Evolutionary conservation across 1,140 invertebrate species (phyloP).

Genomic region (Cotesia vestalis): DNA sequence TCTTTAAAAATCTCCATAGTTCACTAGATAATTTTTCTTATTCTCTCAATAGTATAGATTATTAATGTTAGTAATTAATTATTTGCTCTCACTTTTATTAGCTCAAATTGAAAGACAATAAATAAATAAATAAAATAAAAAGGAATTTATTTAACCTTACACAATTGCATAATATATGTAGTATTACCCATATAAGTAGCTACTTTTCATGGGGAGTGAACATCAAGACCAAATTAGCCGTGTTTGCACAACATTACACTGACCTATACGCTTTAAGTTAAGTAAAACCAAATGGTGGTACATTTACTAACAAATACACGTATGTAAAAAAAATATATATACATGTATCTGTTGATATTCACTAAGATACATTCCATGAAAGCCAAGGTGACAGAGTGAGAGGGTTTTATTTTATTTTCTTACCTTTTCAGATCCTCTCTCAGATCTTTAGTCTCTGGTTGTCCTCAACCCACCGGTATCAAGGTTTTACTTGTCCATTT

Average conservation of each 20-base stretch:
- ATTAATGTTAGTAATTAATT: too few species aligned
- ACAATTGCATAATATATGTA: background rate
- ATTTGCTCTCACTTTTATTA: too few species aligned
- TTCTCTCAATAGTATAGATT: too few species aligned
- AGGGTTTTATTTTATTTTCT: slow-evolving; percentile 16
- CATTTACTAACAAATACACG: too few species aligned
- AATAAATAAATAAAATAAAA: background rate
- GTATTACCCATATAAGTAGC: slow-evolving; percentile 11
- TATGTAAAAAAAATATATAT: too few species aligned
- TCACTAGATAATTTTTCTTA: too few species aligned
- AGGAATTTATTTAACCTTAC: too few species aligned
- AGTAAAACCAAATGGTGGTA: background rate
- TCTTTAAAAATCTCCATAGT: too few species aligned
- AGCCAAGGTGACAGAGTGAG: slow-evolving; percentile 47
- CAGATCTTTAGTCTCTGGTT: background rate
- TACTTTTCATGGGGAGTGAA: slow-evolving; percentile 9
- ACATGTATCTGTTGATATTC: slow-evolving; percentile 32
- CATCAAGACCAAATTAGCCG: background rate
- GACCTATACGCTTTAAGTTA: slow-evolving; percentile 27
- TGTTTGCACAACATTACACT: slow-evolving; percentile 26
- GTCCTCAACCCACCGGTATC: slow-evolving; percentile 36
- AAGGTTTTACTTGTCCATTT: slow-evolving; percentile 32
- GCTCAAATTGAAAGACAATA: background rate
- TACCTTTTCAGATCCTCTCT: background rate
- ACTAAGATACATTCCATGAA: slow-evolving; percentile 45